Conservation (phyloP, 2,113 vertebrate species). For the Pelecanus crispus region DNA sequence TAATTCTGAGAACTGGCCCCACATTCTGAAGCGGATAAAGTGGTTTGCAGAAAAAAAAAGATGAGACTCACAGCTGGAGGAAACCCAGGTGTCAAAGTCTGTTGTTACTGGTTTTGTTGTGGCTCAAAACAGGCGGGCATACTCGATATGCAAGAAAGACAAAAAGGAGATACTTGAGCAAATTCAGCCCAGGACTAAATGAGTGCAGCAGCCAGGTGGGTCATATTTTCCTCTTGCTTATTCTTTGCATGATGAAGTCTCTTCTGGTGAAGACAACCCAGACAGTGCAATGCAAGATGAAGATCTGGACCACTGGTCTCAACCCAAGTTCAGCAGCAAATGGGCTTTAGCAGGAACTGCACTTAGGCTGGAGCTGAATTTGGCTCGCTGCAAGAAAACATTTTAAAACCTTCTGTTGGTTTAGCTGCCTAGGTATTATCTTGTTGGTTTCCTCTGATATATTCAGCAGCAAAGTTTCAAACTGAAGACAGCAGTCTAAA, state of each 20-base stretch:
- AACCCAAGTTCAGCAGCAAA: neutral
- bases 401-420: neutral
- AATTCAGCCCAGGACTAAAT: neutral
- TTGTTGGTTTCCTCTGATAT: neutral
- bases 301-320: neutral
- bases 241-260: neutral
- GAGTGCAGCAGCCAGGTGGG: neutral
- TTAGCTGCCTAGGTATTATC: neutral
- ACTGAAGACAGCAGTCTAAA: neutral
- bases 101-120: constrained; percentile 45
- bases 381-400: neutral
- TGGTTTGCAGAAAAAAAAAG: constrained; percentile 12
- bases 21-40: neutral
- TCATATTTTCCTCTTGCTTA: neutral
- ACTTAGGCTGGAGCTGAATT: neutral
- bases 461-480: neutral
- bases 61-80: constrained; percentile 43
- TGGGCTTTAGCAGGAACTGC: neutral
- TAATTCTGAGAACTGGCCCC: constrained; percentile 32
- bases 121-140: constrained; percentile 15
- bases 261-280: neutral
- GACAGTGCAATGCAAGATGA: neutral
- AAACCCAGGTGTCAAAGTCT: constrained; percentile 48
- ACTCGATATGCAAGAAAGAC: neutral
- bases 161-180: neutral